A percentile compares a stretch with the other conserved stretches of the same genome.
Evolutionary conservation across 2,888 invertebrate genomes (phyloP).

Genomic region (Electrophaes corylata): DNA sequence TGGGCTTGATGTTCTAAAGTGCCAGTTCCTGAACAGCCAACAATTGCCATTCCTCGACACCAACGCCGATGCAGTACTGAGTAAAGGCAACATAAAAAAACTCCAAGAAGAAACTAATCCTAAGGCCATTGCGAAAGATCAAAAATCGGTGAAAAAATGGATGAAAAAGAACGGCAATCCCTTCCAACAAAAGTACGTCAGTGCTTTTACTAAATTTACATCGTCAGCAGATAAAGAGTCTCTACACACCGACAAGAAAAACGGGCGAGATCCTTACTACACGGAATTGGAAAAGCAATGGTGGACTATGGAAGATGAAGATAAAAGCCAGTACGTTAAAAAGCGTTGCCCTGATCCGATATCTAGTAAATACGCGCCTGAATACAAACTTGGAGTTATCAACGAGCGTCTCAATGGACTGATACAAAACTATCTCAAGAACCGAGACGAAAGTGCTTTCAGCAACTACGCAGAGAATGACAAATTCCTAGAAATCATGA

Average conservation of each 20-base stretch:
- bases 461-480: conserved; percentile 65
- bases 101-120: conserved; percentile 83
- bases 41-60: conserved; percentile 92
- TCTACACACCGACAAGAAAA: conserved; percentile 57
- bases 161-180: conserved; percentile 80
- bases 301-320: conserved; percentile 85
- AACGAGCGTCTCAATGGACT: conserved; percentile 91
- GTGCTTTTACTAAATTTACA: conserved; percentile 86
- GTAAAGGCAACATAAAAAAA: conserved; percentile 81
- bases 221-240: conserved; percentile 74
- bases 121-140: conserved; percentile 79
- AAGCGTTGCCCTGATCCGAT: conserved; percentile 91
- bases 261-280: conserved; percentile 85
- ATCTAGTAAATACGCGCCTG: conserved; percentile 87
- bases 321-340: conserved; percentile 80
- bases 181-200: conserved; percentile 71
- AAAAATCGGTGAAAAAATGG: conserved; percentile 86
- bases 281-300: conserved; percentile 87
- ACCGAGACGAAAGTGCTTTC: conserved; percentile 61
- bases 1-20: conserved; percentile 94
- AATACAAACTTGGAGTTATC: conserved; percentile 91
- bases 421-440: conserved; percentile 85
- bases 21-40: conserved; percentile 91
- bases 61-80: conserved; percentile 88
- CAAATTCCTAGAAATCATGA: conserved; percentile 88